phyloP scores from a whole-genome alignment of 2,888 invertebrate genomes.

The Matsumyia berberina region DNA sequence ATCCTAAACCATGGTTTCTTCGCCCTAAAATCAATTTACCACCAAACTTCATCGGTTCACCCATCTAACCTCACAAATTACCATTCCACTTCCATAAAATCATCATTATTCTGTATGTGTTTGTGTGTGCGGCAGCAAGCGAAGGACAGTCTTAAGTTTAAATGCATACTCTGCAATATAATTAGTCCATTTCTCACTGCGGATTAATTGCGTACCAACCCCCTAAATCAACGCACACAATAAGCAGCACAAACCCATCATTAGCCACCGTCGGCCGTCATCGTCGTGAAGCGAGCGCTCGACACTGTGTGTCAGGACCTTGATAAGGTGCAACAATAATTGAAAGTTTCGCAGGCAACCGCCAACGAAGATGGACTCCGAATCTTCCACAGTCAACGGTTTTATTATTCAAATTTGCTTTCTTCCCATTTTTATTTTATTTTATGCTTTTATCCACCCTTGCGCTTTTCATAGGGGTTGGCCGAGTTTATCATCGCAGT shows the following conservation, averaged over 20 bases:
- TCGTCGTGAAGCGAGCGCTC: too few species aligned
- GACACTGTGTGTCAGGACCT: slow-evolving; percentile 47
- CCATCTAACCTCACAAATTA: too few species aligned
- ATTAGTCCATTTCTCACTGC: slow-evolving; percentile 42
- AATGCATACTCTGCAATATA: slow-evolving; percentile 56
- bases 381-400: background rate
- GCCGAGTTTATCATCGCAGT: slow-evolving; percentile 22
- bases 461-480: background rate
- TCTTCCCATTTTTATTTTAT: slow-evolving; percentile 30
- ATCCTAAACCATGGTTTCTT: too few species aligned
- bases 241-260: slow-evolving; percentile 52
- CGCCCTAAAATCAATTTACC: too few species aligned
- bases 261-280: slow-evolving; percentile 26
- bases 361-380: slow-evolving; percentile 7
- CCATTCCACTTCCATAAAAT: too few species aligned
- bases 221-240: slow-evolving; percentile 51
- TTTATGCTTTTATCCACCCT: background rate
- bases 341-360: slow-evolving; percentile 23
- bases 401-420: slow-evolving; percentile 32
- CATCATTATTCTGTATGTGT: too few species aligned
- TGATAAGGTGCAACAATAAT: slow-evolving; percentile 63
- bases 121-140: too few species aligned
- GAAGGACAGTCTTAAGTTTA: slow-evolving; percentile 9
- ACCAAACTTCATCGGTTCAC: too few species aligned
- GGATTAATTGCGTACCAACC: slow-evolving; percentile 48